Conservation (phyloP, 2,113 vertebrate species). For the Lynx canadensis region DNA sequence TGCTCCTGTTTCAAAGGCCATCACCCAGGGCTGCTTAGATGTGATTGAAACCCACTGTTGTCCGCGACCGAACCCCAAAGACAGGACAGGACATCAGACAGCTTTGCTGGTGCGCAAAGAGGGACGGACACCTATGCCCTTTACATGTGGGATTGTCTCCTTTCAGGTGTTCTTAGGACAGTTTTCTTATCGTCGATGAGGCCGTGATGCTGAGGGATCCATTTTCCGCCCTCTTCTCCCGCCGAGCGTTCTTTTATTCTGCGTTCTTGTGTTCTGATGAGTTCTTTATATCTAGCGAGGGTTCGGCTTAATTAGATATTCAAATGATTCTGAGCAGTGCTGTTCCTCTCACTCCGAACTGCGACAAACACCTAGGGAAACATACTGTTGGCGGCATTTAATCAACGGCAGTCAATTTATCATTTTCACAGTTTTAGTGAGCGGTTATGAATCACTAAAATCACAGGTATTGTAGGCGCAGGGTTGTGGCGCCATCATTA, state of each 20-base stretch:
- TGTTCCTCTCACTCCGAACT: constrained; percentile 88
- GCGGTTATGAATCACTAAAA: constrained; percentile 91
- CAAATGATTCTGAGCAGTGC: constrained; percentile 86
- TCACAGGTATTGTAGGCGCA: constrained; percentile 89
- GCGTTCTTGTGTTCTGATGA: constrained; percentile 61
- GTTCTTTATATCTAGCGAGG: constrained; percentile 70
- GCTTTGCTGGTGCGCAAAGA: constrained; percentile 40
- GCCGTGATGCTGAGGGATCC: background rate
- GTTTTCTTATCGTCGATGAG: constrained; percentile 17
- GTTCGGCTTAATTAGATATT: constrained; percentile 88
- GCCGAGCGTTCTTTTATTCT: background rate
- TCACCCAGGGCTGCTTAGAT: constrained; percentile 52
- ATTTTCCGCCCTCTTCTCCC: background rate
- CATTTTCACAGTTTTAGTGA: constrained; percentile 90
- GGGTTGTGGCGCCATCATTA: constrained; percentile 88
- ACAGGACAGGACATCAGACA: constrained; percentile 70
- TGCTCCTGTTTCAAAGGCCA: constrained; percentile 63
- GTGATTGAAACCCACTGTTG: constrained; percentile 33
- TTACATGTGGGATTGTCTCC: constrained; percentile 25
- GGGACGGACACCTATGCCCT: background rate
- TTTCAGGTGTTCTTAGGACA: background rate
- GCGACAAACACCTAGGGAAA: constrained; percentile 82
- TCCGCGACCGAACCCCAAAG: constrained; percentile 63
- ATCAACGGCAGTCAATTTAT: constrained; percentile 90
- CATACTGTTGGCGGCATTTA: constrained; percentile 89